Conservation (phyloP, 1,140 invertebrate species). For the Leptinotarsa defecta region DNA sequence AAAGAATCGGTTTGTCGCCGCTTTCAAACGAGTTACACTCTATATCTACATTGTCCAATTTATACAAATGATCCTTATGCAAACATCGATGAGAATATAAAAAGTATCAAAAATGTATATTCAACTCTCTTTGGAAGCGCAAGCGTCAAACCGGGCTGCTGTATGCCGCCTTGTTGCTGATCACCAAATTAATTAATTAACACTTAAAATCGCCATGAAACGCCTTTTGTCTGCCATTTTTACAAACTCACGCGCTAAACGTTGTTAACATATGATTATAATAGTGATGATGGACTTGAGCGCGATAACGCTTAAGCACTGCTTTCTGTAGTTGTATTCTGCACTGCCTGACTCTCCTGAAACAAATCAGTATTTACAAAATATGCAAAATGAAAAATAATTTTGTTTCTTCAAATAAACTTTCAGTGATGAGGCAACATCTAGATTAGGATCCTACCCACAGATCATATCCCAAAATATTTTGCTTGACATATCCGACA, state of each 20-base stretch:
- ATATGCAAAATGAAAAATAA: not conserved
- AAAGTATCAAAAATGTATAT: constrained; percentile 53
- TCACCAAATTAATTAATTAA: constrained; percentile 35
- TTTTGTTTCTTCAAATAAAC: too few relatives aligned
- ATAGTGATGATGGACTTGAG: constrained; percentile 48
- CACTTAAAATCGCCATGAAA: constrained; percentile 48
- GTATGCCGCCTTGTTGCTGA: not conserved
- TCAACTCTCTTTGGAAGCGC: constrained; percentile 34
- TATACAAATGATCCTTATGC: constrained; percentile 36
- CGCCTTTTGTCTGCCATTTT: constrained; percentile 55
- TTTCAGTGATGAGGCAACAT: too few relatives aligned
- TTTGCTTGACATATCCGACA: too few relatives aligned
- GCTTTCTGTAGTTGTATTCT: constrained; percentile 62
- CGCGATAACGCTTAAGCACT: constrained; percentile 58
- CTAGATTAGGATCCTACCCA: too few relatives aligned
- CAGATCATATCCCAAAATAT: too few relatives aligned
- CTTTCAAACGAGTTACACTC: constrained; percentile 41
- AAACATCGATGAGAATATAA: constrained; percentile 51
- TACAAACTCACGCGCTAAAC: constrained; percentile 55
- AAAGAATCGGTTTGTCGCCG: constrained; percentile 36
- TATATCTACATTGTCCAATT: constrained; percentile 44
- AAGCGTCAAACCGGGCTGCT: constrained; percentile 28
- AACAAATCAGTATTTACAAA: constrained; percentile 38
- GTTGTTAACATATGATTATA: constrained; percentile 54
- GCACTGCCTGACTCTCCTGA: constrained; percentile 62